phyloP scores from a whole-genome alignment of 2,797 vertebrate genomes.

The Chrysocyon brachyurus region DNA sequence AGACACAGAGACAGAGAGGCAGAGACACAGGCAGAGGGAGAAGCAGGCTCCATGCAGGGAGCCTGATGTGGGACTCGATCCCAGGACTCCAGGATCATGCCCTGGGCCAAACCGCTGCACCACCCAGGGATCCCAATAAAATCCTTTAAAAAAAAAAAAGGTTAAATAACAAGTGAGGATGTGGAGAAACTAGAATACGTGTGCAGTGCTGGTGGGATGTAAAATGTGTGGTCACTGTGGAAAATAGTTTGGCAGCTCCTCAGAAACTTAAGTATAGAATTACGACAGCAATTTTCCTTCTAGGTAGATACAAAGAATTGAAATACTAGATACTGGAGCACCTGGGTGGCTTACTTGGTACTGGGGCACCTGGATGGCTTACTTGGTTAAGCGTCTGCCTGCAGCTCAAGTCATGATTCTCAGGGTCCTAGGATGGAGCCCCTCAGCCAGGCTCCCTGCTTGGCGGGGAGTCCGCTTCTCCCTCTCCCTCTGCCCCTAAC shows the following conservation, averaged over 20 bases:
- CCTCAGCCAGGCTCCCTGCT: not conserved
- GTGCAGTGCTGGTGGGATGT: not conserved
- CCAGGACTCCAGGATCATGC: too few species aligned
- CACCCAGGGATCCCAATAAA: too few species aligned
- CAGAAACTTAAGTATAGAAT: not conserved
- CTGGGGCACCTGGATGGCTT: not conserved
- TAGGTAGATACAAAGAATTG: not conserved
- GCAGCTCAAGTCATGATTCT: too few species aligned
- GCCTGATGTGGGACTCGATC: too few species aligned
- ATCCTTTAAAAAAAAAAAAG: not conserved
- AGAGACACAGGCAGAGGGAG: too few species aligned
- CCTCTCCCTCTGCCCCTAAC: not conserved
- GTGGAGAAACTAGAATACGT: not conserved
- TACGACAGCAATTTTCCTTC: not conserved
- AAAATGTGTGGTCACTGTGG: not conserved
- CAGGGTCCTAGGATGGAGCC: too few species aligned
- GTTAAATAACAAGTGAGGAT: not conserved
- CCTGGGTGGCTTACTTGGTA: too few species aligned
- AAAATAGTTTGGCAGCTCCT: not conserved
- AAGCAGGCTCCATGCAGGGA: too few species aligned
- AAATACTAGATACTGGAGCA: too few species aligned
- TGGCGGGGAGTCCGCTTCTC: not conserved
- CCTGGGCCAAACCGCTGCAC: too few species aligned
- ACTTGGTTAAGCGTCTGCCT: too few species aligned
- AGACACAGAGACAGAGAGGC: too few species aligned